Evolutionary conservation across 1,140 invertebrate species (phyloP).

Genomic region (Papilio xuthus): DNA sequence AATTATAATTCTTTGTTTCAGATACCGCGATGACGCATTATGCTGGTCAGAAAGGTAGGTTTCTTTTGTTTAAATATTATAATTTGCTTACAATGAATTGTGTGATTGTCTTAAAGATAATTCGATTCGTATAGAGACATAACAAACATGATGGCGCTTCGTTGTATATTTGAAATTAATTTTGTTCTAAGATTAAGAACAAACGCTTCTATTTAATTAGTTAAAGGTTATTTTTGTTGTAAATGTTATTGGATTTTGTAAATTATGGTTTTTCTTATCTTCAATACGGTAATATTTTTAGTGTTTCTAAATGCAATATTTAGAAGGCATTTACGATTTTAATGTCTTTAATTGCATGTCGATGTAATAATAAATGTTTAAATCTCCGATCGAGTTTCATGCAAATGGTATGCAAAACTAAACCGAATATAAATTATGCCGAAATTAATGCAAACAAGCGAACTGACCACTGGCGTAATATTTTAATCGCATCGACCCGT

Average conservation of each 20-base stretch:
- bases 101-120: too few species aligned
- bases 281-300: not conserved
- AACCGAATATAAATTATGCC: slow-evolving; percentile 42
- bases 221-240: too few species aligned
- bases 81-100: not conserved
- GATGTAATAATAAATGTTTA: slow-evolving; percentile 2
- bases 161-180: too few species aligned
- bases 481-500: slow-evolving; percentile 55
- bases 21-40: slow-evolving; percentile 88
- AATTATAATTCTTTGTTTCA: slow-evolving; percentile 78
- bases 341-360: slow-evolving; percentile 37
- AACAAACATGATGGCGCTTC: too few species aligned
- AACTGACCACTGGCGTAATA: slow-evolving; percentile 63
- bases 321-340: not conserved
- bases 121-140: too few species aligned
- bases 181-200: too few species aligned
- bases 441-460: slow-evolving; percentile 47
- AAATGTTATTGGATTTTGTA: too few species aligned
- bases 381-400: slow-evolving; percentile 20
- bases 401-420: slow-evolving; percentile 39
- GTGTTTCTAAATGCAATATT: not conserved
- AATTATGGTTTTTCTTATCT: too few species aligned
- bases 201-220: too few species aligned
- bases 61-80: not conserved
- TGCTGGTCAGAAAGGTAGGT: slow-evolving; percentile 89